phyloP scores from a whole-genome alignment of 2,113 vertebrate species.

The Aplodontia rufa region DNA sequence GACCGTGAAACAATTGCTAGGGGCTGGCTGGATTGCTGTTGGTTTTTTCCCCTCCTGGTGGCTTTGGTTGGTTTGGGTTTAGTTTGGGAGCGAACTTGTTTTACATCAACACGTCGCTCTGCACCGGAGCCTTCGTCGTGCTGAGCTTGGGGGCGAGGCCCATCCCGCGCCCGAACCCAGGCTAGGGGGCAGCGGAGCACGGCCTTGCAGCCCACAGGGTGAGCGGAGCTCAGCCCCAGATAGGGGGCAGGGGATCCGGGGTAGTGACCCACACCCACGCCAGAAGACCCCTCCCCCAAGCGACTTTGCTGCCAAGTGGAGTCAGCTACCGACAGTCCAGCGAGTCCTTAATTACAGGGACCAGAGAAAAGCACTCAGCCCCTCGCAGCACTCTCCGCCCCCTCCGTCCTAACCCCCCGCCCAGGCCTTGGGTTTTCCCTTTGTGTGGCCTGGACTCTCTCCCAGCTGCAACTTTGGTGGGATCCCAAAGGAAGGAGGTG shows the following conservation, averaged over 20 bases:
- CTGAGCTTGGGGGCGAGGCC: not conserved
- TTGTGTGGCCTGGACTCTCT: conserved; percentile 80
- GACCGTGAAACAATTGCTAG: conserved; percentile 73
- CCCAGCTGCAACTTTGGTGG: conserved; percentile 63
- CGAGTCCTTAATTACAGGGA: conserved; percentile 69
- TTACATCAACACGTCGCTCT: conserved; percentile 50
- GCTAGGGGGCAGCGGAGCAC: not conserved
- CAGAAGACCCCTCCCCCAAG: not conserved
- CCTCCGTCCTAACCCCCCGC: conserved; percentile 1
- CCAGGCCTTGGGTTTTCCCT: conserved; percentile 57
- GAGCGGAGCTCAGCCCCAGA: not conserved
- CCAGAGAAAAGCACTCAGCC: not conserved
- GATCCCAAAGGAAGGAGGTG: conserved; percentile 55
- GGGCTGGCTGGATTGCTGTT: conserved; percentile 65
- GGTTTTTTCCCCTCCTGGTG: conserved; percentile 60
- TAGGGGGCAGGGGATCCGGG: not conserved
- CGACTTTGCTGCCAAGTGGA: conserved; percentile 8
- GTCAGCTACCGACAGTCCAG: conserved; percentile 16
- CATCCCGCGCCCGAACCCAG: not conserved
- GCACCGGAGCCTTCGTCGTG: not conserved
- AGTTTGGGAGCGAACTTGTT: conserved; percentile 62
- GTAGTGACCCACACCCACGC: not conserved
- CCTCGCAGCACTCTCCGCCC: conserved; percentile 29
- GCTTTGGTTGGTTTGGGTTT: conserved; percentile 65
- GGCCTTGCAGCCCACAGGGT: not conserved